Percentiles rank a stretch among this genome's conserved stretches.
Conservation (phyloP, 2,888 invertebrate species). For the Entomobrya multifasciata region DNA sequence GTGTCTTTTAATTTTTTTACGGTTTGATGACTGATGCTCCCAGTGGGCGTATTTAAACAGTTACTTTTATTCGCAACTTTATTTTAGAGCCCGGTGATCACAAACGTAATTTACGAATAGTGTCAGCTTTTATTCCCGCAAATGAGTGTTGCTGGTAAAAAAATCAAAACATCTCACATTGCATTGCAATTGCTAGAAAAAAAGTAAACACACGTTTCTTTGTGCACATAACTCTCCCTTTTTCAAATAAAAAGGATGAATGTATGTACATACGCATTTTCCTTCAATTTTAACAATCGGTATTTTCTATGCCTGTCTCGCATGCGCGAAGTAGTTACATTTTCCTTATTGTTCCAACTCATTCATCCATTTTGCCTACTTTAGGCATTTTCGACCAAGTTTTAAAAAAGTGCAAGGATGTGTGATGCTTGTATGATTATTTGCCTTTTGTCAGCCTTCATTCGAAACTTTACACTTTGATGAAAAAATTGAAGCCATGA, state of each 20-base stretch:
- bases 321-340: neutral
- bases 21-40: slow-evolving; percentile 31
- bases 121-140: neutral
- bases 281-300: neutral
- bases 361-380: slow-evolving; percentile 42
- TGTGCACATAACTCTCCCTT: slow-evolving; percentile 21
- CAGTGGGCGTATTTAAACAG: slow-evolving; percentile 58
- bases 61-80: slow-evolving; percentile 28
- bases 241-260: neutral
- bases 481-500: slow-evolving; percentile 19
- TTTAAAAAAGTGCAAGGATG: neutral
- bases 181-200: neutral
- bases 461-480: slow-evolving; percentile 14
- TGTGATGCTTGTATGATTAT: too few relatives aligned
- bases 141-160: too few relatives aligned
- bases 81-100: slow-evolving; percentile 23
- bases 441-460: too few relatives aligned
- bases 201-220: slow-evolving; percentile 5
- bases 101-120: neutral
- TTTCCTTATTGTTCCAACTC: slow-evolving; percentile 17
- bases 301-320: neutral
- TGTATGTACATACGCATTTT: neutral
- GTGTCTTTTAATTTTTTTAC: slow-evolving; percentile 36
- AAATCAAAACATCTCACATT: too few relatives aligned
- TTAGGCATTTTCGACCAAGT: neutral